A percentile compares a stretch with the other conserved stretches of the same genome.
Conservation (phyloP, 2,113 vertebrate genomes). For the Xenopus laevis region DNA sequence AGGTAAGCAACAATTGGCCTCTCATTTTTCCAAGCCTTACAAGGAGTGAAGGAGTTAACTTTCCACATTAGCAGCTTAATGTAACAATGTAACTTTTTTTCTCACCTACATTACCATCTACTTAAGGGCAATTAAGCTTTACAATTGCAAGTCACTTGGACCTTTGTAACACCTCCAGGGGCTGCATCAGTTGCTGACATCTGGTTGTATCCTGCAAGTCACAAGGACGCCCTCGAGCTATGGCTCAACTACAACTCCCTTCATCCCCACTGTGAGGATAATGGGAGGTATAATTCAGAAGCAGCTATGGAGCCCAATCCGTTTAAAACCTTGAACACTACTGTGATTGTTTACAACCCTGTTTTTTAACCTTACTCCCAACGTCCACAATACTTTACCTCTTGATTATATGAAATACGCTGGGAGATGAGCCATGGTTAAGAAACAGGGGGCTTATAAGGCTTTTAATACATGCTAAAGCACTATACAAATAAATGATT, state of each 20-base stretch:
- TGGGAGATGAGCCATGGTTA: too few species aligned
- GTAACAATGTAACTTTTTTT: background rate
- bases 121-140: constrained; percentile 20
- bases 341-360: too few species aligned
- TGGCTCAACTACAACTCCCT: background rate
- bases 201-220: background rate
- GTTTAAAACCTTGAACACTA: too few species aligned
- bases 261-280: background rate
- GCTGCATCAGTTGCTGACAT: constrained; percentile 4
- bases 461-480: too few species aligned
- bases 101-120: background rate
- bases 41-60: background rate
- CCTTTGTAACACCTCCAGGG: background rate
- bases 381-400: too few species aligned
- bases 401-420: too few species aligned
- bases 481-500: too few species aligned
- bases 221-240: background rate
- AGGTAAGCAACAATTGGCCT: background rate
- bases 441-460: too few species aligned
- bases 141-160: background rate
- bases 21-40: background rate
- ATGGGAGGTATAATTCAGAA: too few species aligned
- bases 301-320: too few species aligned
- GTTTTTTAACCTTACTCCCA: too few species aligned
- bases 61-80: background rate